phyloP scores from a whole-genome alignment of 2,113 vertebrate species.

The Phoxinus phoxinus region DNA sequence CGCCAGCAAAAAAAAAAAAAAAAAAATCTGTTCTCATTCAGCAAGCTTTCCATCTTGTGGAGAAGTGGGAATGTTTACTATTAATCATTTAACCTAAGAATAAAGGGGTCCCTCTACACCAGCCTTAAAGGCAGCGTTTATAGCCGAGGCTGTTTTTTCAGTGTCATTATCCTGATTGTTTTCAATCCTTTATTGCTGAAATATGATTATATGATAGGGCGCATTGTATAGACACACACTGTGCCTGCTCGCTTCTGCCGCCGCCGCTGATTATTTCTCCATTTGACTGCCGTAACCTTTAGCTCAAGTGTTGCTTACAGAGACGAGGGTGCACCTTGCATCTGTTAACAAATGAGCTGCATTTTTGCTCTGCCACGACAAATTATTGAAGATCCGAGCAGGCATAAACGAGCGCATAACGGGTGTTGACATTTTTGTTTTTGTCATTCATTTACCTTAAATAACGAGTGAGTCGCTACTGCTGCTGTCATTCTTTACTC shows the following conservation, averaged over 20 bases:
- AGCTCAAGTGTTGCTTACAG: conserved; percentile 44
- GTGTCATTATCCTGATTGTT: conserved; percentile 45
- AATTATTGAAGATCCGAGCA: conserved; percentile 14
- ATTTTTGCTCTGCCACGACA: conserved; percentile 31
- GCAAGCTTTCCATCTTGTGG: conserved; percentile 21
- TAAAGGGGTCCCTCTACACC: conserved; percentile 23
- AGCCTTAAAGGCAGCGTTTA: conserved; percentile 10
- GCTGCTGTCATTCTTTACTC: conserved; percentile 44
- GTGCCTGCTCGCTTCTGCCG: conserved; percentile 10
- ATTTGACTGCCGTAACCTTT: conserved; percentile 62
- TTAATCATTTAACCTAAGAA: conserved; percentile 51
- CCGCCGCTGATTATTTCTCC: conserved; percentile 49
- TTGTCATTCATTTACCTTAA: conserved; percentile 38
- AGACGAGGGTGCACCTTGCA: conserved; percentile 46
- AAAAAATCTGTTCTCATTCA: conserved; percentile 31
- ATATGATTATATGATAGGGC: conserved; percentile 45
- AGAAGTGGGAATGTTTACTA: conserved; percentile 16
- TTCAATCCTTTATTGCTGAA: conserved; percentile 39
- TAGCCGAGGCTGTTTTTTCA: neutral
- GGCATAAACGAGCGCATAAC: conserved; percentile 14
- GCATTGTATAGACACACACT: neutral
- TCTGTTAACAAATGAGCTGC: conserved; percentile 49
- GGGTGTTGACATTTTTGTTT: conserved; percentile 43
- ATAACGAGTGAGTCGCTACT: conserved; percentile 35
- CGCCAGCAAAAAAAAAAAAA: conserved; percentile 39